Conservation (phyloP, 2,113 vertebrate species). For the Oryzias curvinotus region DNA sequence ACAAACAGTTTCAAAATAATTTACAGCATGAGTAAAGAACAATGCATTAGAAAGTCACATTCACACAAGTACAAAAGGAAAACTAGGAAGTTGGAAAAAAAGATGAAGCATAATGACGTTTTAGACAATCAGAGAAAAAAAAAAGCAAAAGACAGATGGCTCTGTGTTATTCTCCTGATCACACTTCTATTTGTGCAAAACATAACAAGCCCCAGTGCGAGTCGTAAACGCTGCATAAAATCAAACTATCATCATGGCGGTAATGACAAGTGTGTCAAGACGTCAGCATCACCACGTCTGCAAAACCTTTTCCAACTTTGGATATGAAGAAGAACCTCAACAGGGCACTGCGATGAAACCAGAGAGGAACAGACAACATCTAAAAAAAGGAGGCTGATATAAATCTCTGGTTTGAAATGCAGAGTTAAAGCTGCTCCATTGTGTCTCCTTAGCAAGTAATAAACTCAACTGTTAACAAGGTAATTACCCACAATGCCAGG, state of each 20-base stretch:
- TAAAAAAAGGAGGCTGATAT: background rate
- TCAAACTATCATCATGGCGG: constrained; percentile 45
- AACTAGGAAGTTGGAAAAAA: background rate
- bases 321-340: constrained; percentile 25
- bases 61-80: background rate
- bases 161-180: constrained; percentile 52
- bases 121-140: constrained; percentile 8
- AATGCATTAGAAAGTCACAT: constrained; percentile 16
- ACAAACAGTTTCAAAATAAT: no score
- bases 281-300: constrained; percentile 40
- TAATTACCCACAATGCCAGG: constrained; percentile 36
- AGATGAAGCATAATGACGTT: background rate
- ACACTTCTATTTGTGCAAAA: constrained; percentile 52
- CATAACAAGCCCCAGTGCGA: constrained; percentile 58
- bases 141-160: constrained; percentile 56
- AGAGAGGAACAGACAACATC: background rate
- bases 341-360: background rate
- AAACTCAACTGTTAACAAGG: constrained; percentile 51
- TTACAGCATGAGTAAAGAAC: background rate
- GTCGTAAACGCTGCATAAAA: constrained; percentile 65
- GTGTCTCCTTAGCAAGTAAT: constrained; percentile 32
- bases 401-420: constrained; percentile 26
- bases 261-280: constrained; percentile 62
- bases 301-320: constrained; percentile 22
- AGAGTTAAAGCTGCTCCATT: constrained; percentile 25